phyloP scores from a whole-genome alignment of 1,140 invertebrate species.

The Cryptotermes secundus region DNA sequence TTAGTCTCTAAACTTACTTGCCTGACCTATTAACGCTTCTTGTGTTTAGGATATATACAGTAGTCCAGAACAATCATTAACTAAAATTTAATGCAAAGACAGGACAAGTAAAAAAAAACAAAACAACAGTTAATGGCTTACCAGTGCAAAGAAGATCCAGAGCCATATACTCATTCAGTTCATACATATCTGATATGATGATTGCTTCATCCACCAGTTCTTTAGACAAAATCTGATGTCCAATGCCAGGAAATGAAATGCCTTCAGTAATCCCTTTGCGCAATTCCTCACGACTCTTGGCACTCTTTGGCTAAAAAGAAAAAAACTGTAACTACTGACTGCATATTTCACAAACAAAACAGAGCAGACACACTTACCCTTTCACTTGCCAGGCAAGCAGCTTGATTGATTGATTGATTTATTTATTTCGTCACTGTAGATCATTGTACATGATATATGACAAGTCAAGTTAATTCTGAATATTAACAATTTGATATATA shows the following conservation, averaged over 20 bases:
- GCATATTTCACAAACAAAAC: neutral
- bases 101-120: too few species aligned
- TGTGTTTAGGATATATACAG: too few species aligned
- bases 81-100: too few species aligned
- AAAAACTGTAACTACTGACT: conserved; percentile 35
- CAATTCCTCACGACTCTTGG: conserved; percentile 74
- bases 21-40: too few species aligned
- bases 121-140: conserved; percentile 39
- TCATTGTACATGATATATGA: too few species aligned
- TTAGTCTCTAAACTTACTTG: too few species aligned
- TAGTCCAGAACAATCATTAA: too few species aligned
- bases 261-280: conserved; percentile 78
- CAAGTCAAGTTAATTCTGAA: too few species aligned
- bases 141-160: conserved; percentile 85
- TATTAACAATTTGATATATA: too few species aligned
- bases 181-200: conserved; percentile 93
- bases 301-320: conserved; percentile 69
- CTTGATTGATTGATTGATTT: too few species aligned
- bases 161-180: conserved; percentile 87
- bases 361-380: neutral
- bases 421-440: too few species aligned
- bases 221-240: conserved; percentile 75
- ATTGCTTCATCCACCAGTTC: conserved; percentile 87
- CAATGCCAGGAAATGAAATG: conserved; percentile 71
- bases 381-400: too few species aligned